These are phyloP conservation scores for Rhagologus leucostigma DNA, from an alignment of 2,113 vertebrate genomes.

Conservation along the genomic window DNA sequence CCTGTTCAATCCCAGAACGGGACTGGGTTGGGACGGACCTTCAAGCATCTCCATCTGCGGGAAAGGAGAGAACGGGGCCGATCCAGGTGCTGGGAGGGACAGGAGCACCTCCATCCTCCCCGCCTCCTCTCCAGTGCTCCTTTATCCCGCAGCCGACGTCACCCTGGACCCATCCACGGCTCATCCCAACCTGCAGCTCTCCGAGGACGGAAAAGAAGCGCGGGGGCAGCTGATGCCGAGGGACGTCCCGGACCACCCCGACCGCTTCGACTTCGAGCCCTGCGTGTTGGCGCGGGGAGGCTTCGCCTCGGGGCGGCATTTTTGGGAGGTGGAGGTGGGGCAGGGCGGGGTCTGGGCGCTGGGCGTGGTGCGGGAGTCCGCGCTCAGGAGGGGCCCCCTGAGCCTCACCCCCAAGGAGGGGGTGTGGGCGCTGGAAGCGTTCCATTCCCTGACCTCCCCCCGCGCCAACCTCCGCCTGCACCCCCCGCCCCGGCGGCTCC, in stretches of 20 bases:
- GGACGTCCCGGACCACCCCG: constrained; percentile 29
- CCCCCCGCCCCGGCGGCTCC: constrained; percentile 70
- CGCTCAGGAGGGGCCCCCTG: constrained; percentile 76
- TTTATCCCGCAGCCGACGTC: background rate
- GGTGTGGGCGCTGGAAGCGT: constrained; percentile 74
- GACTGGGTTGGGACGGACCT: too few relatives aligned
- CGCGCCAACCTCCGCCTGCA: constrained; percentile 57
- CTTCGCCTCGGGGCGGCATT: constrained; percentile 66
- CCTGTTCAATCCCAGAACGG: too few relatives aligned
- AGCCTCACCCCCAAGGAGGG: constrained; percentile 74
- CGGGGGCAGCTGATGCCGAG: constrained; percentile 35
- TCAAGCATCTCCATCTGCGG: background rate
- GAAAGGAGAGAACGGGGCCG: background rate
- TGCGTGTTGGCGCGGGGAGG: constrained; percentile 72
- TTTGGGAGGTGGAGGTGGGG: constrained; percentile 80
- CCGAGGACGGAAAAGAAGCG: constrained; percentile 66
- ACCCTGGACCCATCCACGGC: constrained; percentile 71
- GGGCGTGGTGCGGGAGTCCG: constrained; percentile 68
- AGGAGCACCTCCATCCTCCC: background rate
- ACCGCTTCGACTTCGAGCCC: constrained; percentile 65
- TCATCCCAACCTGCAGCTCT: constrained; percentile 60
- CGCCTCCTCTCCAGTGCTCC: background rate
- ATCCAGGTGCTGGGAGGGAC: rapidly evolving
- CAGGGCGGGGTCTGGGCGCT: constrained; percentile 75
- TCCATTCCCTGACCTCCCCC: constrained; percentile 63